Conservation (phyloP, 2,113 vertebrate species). For the Garra rufa region DNA sequence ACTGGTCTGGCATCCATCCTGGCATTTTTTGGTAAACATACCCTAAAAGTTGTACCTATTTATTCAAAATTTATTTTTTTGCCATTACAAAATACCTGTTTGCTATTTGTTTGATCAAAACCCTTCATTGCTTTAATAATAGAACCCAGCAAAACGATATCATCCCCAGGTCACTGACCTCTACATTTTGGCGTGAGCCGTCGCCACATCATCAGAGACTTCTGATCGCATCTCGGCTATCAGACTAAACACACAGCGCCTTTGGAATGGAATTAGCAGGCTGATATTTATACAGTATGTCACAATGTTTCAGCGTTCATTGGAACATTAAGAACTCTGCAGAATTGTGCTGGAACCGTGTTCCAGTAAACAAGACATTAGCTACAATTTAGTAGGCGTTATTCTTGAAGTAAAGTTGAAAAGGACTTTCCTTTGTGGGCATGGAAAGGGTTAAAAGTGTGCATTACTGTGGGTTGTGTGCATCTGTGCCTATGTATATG, state of each 20-base stretch:
- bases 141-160: constrained; percentile 20
- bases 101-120: too few relatives aligned
- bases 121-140: too few relatives aligned
- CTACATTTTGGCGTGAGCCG: constrained; percentile 20
- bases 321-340: constrained; percentile 35
- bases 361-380: constrained; percentile 47
- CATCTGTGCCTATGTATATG: constrained; percentile 18
- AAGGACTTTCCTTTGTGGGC: constrained; percentile 70
- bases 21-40: too few relatives aligned
- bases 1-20: too few relatives aligned
- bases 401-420: constrained; percentile 19
- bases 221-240: constrained; percentile 24
- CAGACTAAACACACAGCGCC: constrained; percentile 35
- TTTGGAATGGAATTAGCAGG: constrained; percentile 41
- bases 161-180: constrained; percentile 34
- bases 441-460: constrained; percentile 72
- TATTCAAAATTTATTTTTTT: too few relatives aligned
- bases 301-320: constrained; percentile 34
- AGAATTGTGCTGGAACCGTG: constrained; percentile 23
- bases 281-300: constrained; percentile 37
- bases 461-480: constrained; percentile 48
- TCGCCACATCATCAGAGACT: constrained; percentile 11
- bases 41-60: too few relatives aligned
- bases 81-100: too few relatives aligned
- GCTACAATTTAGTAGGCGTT: constrained; percentile 14